These are phyloP conservation scores for Malurus splendens DNA, from an alignment of 2,797 vertebrate species.

Conservation along the genomic window DNA sequence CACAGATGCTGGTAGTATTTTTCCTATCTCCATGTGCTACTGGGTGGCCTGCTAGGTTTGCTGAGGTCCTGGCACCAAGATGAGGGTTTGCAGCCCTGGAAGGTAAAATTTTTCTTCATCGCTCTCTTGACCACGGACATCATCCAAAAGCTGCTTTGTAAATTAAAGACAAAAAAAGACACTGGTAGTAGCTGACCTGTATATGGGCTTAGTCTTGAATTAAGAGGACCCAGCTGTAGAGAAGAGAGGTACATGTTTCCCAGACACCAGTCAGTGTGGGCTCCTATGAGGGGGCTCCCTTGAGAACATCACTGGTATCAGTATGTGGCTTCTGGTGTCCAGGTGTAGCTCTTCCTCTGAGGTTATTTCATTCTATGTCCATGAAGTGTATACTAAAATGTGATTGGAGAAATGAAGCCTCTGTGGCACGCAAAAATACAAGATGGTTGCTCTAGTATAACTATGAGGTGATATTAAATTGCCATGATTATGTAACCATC, in stretches of 20 bases:
- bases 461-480: neutral
- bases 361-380: neutral
- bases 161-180: neutral
- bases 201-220: neutral
- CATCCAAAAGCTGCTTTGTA: neutral
- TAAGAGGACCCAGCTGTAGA: neutral
- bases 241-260: neutral
- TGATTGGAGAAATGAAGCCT: neutral
- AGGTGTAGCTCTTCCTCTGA: neutral
- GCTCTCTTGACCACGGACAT: neutral
- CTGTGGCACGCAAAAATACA: neutral
- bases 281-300: fast-evolving
- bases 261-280: neutral
- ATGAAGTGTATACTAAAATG: neutral
- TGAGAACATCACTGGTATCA: neutral
- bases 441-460: neutral
- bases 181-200: neutral
- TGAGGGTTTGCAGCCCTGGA: neutral
- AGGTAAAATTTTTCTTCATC: neutral
- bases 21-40: neutral
- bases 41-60: neutral
- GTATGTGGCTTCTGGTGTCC: neutral
- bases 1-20: neutral
- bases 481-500: neutral
- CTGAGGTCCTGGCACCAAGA: neutral